A percentile compares a stretch with the other conserved stretches of the same genome.
Conservation (phyloP, 2,797 vertebrate species). For the Brachymystax lenok region DNA sequence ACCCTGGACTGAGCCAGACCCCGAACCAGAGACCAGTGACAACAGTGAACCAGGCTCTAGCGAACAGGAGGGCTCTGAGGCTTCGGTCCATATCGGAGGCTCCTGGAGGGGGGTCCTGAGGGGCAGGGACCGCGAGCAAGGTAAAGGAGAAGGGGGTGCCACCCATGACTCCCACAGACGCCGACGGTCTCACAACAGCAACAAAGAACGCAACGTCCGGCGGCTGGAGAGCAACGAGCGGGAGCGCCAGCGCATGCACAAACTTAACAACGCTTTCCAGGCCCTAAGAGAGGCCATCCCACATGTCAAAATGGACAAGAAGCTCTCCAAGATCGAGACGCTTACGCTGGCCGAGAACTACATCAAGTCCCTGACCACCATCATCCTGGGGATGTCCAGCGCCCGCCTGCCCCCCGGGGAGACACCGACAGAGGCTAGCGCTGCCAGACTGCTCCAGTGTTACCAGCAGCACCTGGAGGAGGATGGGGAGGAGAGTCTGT, state of each 20-base stretch:
- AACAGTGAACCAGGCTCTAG: constrained; percentile 72
- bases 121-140: constrained; percentile 38
- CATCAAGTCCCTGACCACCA: constrained; percentile 93
- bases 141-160: constrained; percentile 21
- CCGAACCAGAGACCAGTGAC: constrained; percentile 54
- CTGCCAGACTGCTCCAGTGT: constrained; percentile 84
- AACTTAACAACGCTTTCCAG: constrained; percentile 98
- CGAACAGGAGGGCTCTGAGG: constrained; percentile 81
- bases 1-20: constrained; percentile 71
- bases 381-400: constrained; percentile 91
- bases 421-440: constrained; percentile 61
- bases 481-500: constrained; percentile 79
- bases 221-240: constrained; percentile 96
- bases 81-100: constrained; percentile 71
- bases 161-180: constrained; percentile 37
- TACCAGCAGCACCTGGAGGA: constrained; percentile 84
- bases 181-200: constrained; percentile 61
- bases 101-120: constrained; percentile 73
- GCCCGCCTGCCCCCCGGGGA: constrained; percentile 78
- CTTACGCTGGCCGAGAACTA: constrained; percentile 98
- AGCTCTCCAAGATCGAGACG: constrained; percentile 98
- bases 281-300: constrained; percentile 93
- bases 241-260: constrained; percentile 97
- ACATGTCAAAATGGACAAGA: constrained; percentile 91
- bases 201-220: constrained; percentile 82